Conservation (phyloP, 2,113 vertebrate species). For the Anoplopoma fimbria region DNA sequence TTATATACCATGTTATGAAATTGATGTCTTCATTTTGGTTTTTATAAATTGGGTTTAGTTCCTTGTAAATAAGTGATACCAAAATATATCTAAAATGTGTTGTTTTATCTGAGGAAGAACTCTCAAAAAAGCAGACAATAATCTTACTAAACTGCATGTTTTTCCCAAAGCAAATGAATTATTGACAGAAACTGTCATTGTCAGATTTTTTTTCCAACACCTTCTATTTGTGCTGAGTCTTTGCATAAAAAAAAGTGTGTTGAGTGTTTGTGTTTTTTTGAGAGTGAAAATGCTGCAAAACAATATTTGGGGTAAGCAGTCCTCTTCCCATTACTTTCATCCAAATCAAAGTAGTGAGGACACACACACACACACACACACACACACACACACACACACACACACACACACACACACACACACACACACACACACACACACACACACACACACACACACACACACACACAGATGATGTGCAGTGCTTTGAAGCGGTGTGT, state of each 20-base stretch:
- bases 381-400: background rate
- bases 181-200: slow-evolving; percentile 10
- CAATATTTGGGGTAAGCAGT: slow-evolving; percentile 37
- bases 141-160: background rate
- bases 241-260: slow-evolving; percentile 10
- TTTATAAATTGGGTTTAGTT: background rate
- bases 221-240: slow-evolving; percentile 4
- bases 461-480: background rate
- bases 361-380: background rate
- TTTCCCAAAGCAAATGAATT: slow-evolving; percentile 14
- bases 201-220: background rate
- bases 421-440: background rate
- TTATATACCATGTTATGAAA: no score
- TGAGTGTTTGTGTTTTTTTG: slow-evolving; percentile 24
- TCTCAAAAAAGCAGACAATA: background rate
- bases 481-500: background rate
- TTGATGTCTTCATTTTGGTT: no score
- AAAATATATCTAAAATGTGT: background rate
- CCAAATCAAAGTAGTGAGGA: slow-evolving; percentile 36
- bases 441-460: background rate
- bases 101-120: background rate
- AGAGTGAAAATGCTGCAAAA: slow-evolving; percentile 19
- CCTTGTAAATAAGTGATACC: background rate
- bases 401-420: background rate
- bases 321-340: slow-evolving; percentile 34